These are phyloP conservation scores for Onychostruthus taczanowskii DNA, from an alignment of 2,113 vertebrate genomes.

Conservation along the genomic window DNA sequence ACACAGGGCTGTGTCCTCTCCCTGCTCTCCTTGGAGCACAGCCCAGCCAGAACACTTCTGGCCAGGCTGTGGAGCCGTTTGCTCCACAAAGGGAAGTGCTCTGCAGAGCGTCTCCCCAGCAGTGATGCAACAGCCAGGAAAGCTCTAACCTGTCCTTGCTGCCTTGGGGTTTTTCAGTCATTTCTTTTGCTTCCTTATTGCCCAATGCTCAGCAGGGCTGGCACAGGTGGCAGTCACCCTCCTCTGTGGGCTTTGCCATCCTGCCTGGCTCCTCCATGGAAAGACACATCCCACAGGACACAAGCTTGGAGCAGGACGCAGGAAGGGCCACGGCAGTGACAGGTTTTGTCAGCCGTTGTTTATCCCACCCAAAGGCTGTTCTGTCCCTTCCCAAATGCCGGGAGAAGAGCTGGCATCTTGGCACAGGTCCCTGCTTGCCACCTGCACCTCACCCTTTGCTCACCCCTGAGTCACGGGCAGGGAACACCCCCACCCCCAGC, in stretches of 20 bases:
- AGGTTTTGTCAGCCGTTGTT: rapidly evolving
- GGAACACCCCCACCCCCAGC: background rate
- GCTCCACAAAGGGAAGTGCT: background rate
- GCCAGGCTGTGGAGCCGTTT: background rate
- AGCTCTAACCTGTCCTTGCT: background rate
- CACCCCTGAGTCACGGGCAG: background rate
- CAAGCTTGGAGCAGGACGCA: background rate
- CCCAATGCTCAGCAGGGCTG: background rate
- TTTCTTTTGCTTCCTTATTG: conserved; percentile 43
- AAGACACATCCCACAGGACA: too few relatives aligned
- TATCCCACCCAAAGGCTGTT: background rate
- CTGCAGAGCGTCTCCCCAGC: background rate
- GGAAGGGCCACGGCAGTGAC: rapidly evolving
- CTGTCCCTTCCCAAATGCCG: background rate
- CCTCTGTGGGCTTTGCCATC: background rate
- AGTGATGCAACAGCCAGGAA: background rate
- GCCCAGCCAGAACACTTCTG: background rate
- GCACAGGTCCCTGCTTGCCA: background rate
- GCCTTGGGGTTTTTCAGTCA: background rate
- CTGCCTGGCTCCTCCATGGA: rapidly evolving
- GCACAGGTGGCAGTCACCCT: background rate
- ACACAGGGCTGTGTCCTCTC: background rate
- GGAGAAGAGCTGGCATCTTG: background rate
- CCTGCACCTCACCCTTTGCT: background rate
- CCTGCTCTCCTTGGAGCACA: background rate